Base-by-base conservation (phyloP, 1,140 invertebrate genomes). In the Patella vulgata region DNA sequence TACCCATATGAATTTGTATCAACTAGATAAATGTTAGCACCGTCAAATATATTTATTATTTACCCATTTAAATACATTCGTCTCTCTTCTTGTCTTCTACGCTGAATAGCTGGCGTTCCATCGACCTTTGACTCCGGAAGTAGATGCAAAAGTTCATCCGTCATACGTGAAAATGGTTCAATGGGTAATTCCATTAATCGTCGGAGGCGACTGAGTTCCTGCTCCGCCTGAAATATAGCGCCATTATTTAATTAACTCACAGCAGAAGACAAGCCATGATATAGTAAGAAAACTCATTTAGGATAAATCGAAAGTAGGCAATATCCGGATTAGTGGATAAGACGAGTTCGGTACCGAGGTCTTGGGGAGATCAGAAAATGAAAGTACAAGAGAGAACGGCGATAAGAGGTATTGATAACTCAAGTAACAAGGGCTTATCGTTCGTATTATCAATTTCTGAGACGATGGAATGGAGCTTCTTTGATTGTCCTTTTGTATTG, bases 201-300 rank as follows among this genome's bases (percentile, higher is more conserved):
- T 74, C 94, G 91, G 62, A 95, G 84, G 60, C 90, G 88, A 21
- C 86, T 86, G 39, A 95, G 91, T 84, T 95, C 92, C 51, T 89
- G 87, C 75, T 95, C 92, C 47, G 95, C 82, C 59, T 81, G 63
- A 40, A 62, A 59, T 57, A 40, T 28, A 33, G 51, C n/a, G n/a
- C 42, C 0, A 33, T 30, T 25, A 27, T 8, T 33, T 30, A 43
- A 30, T 12, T 57, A 8, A 30, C 9, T 8, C 43, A 31, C 11
- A 33, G 23, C 50, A 46, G n/a, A n/a, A n/a, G n/a, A n/a, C n/a
- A n/a, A n/a, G n/a, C n/a, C n/a, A n/a, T n/a, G n/a, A n/a, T n/a
- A n/a, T n/a, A n/a, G n/a, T n/a, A n/a, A n/a, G 9, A 48, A 23
- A 19, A 11, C 9, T 11, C 8, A 19, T n/a, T 48, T 2, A 33